phyloP scores from a whole-genome alignment of 2,888 invertebrate genomes.

The Tenthredo scrophulariae region DNA sequence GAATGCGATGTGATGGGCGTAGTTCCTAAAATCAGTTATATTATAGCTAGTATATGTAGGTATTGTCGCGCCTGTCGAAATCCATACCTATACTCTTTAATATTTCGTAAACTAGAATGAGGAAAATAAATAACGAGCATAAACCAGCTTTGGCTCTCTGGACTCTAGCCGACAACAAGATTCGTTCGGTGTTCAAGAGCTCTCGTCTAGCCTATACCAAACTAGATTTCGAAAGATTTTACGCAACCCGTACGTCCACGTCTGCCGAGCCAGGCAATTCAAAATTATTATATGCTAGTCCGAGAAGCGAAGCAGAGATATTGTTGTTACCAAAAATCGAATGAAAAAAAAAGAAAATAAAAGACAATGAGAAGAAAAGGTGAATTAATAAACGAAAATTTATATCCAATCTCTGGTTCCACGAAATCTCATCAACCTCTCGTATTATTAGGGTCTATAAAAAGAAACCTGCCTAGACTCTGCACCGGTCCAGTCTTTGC shows the following conservation, averaged over 20 bases:
- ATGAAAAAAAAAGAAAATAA: not conserved
- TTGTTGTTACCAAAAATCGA: not conserved
- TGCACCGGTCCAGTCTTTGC: not conserved
- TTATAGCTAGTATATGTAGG: not conserved
- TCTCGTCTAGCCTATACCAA: not conserved
- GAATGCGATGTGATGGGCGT: not conserved
- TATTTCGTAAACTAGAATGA: slow-evolving; percentile 23
- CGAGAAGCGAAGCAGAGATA: not conserved
- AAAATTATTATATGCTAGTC: not conserved
- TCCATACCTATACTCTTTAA: not conserved
- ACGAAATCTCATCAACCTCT: slow-evolving; percentile 26
- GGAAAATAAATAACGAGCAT: not conserved
- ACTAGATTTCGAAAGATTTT: slow-evolving; percentile 37
- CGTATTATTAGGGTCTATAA: not conserved
- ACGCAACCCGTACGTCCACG: not conserved
- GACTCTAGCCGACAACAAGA: not conserved
- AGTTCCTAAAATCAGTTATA: not conserved
- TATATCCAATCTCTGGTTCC: not conserved
- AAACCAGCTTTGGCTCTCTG: not conserved
- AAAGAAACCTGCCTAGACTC: not conserved
- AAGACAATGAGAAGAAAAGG: not conserved
- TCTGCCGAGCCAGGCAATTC: not conserved
- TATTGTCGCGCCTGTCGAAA: not conserved
- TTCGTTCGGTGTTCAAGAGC: not conserved
- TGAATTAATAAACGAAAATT: not conserved